A percentile compares a stretch with the other conserved stretches of the same genome.
These are phyloP conservation scores for Sus cebifrons DNA, from an alignment of 2,797 vertebrate genomes.

Conservation along the genomic window DNA sequence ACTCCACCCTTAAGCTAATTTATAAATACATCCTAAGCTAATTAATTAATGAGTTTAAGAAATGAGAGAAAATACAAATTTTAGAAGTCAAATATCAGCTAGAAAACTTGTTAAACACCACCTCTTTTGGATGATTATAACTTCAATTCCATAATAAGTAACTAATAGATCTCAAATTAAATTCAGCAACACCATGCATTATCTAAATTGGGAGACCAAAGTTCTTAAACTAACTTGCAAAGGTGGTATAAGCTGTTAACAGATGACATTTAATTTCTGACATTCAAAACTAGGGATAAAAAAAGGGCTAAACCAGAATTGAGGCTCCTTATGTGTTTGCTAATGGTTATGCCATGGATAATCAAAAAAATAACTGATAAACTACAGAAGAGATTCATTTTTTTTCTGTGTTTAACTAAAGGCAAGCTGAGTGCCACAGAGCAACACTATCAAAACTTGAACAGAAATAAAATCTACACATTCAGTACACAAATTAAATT, in stretches of 20 bases:
- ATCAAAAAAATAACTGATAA: conserved; percentile 8
- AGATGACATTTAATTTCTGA: conserved; percentile 23
- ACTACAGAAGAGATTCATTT: not conserved
- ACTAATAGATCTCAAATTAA: not conserved
- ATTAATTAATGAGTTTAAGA: not conserved
- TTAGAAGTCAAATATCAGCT: not conserved
- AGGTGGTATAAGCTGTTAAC: not conserved
- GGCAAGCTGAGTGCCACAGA: not conserved
- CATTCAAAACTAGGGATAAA: conserved; percentile 15
- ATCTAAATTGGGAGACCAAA: not conserved
- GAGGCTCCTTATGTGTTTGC: not conserved
- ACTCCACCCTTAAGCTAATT: not conserved
- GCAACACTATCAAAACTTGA: not conserved
- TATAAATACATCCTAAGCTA: conserved; percentile 7
- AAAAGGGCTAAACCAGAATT: not conserved
- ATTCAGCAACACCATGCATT: not conserved
- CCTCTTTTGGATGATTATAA: conserved; percentile 28
- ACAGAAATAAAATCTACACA: not conserved
- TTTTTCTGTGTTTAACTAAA: not conserved
- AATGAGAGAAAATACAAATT: conserved; percentile 18
- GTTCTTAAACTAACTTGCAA: conserved; percentile 48
- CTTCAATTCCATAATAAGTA: conserved; percentile 28
- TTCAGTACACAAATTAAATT: not conserved
- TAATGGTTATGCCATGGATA: not conserved
- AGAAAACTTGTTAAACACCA: conserved; percentile 24